phyloP scores from a whole-genome alignment of 2,888 invertebrate genomes.

The Drosophila bunnanda region DNA sequence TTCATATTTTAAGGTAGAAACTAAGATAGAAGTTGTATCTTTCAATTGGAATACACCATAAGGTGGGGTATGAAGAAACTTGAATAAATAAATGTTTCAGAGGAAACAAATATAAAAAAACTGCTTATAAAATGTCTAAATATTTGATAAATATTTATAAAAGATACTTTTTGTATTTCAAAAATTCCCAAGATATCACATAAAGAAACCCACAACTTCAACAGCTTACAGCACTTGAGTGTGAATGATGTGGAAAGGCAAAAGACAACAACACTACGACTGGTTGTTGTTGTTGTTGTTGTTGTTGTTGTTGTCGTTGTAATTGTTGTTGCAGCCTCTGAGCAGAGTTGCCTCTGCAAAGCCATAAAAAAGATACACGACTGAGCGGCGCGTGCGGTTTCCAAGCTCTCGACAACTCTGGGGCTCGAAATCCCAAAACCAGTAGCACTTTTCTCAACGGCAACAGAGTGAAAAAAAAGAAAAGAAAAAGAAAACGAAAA shows the following conservation, averaged over 20 bases:
- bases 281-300: slow-evolving; percentile 47
- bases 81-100: background rate
- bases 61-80: background rate
- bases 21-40: background rate
- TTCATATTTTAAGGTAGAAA: slow-evolving; percentile 7
- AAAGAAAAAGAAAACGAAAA: slow-evolving; percentile 16
- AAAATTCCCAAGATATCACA: background rate
- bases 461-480: slow-evolving; percentile 59
- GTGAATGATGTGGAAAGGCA: slow-evolving; percentile 71
- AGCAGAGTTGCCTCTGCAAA: slow-evolving; percentile 63
- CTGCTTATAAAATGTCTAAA: background rate
- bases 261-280: slow-evolving; percentile 58
- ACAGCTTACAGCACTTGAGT: slow-evolving; percentile 22
- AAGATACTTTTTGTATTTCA: background rate
- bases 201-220: slow-evolving; percentile 1
- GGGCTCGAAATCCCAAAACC: slow-evolving; percentile 75
- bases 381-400: slow-evolving; percentile 51
- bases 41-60: background rate
- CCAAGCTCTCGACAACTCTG: slow-evolving; percentile 64
- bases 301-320: slow-evolving; percentile 19
- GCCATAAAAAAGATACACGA: slow-evolving; percentile 56
- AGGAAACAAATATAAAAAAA: background rate
- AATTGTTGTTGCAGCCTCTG: slow-evolving; percentile 46
- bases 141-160: background rate
- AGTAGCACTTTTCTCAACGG: slow-evolving; percentile 80